Evolutionary conservation across 2,888 invertebrate genomes (phyloP).

Genomic region (Orchesellides sinensis): DNA sequence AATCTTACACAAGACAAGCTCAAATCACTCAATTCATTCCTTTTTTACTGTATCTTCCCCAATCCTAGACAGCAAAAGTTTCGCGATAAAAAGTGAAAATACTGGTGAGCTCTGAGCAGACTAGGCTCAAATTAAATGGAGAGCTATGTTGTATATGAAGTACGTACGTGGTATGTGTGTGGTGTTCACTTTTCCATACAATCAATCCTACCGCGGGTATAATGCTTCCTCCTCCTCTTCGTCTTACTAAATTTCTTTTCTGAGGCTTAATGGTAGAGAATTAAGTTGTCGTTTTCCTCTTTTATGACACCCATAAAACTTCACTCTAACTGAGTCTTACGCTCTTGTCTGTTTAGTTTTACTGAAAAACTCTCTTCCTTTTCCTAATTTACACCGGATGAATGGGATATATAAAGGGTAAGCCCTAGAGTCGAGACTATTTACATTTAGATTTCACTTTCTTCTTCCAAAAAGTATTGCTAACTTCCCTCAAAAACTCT

Average conservation of each 20-base stretch:
- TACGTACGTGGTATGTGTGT: background rate
- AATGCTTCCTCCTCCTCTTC: background rate
- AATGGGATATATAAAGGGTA: background rate
- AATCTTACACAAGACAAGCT: background rate
- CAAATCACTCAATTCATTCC: background rate
- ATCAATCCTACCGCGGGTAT: background rate
- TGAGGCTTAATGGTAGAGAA: background rate
- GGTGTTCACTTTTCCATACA: background rate
- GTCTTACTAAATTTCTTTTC: background rate
- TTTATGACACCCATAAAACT: constrained; percentile 12
- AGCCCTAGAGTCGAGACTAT: background rate
- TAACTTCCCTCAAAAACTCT: background rate
- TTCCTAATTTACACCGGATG: background rate
- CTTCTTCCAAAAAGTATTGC: too few relatives aligned
- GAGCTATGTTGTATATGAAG: background rate
- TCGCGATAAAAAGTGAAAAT: constrained; percentile 8
- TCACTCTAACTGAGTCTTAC: background rate
- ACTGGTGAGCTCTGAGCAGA: background rate
- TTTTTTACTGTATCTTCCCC: background rate
- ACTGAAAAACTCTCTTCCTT: too few relatives aligned
- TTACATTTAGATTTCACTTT: background rate
- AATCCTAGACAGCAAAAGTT: background rate
- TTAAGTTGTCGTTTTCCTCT: constrained; percentile 13
- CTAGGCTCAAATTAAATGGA: background rate
- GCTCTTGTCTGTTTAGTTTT: too few relatives aligned